Base-by-base conservation (phyloP, 1,140 invertebrate genomes). In the Drosophila watanabei region DNA sequence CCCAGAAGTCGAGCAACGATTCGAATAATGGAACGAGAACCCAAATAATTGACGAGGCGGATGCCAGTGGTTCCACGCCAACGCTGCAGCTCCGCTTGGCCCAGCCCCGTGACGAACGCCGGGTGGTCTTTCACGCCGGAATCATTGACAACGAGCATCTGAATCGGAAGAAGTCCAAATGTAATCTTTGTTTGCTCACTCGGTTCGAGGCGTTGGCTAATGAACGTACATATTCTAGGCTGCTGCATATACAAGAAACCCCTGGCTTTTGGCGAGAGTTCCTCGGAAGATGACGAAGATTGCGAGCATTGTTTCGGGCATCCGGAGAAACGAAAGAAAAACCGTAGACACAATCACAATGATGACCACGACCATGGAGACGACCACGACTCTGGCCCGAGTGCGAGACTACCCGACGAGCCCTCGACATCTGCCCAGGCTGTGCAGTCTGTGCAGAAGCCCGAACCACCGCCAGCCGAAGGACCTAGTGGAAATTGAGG, bases 141-240 rank as follows among this genome's bases (percentile, higher is more conserved):
- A 98, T 98, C 2, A 96, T 99, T 18, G 98, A 99, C 92, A 99
- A 99, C 94, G 98, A 99, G 94, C 93, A 98, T 91, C 95, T 98
- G 95, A 97, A 97, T 88, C 98, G 97, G 93, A 98, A 98, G 93
- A 98, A 98, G 94, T 98, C 98, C 58, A 99, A 98, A 95, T 98
- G 98, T 98, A 95, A 95, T 95, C 57, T 93, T 59, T 28, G 33
- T 20, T 49, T 35, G 13, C 3, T 8, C 7, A 5, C 4, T 20
- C 10, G 2, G 7, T 10, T 4, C 7, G 0, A 18, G 8, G n/a
- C 4, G 5, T n/a, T 18, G 10, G 16, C 10, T 66, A 30, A 37
- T 18, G 2, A 10, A 9, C 5, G 8, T 11, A 6, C 33, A 10
- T 20, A 16, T 33, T 92, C n/a, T 73, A 98, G 97, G 97, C 94